Conservation (phyloP, 2,888 invertebrate species). For the Ophion obscuratus region DNA sequence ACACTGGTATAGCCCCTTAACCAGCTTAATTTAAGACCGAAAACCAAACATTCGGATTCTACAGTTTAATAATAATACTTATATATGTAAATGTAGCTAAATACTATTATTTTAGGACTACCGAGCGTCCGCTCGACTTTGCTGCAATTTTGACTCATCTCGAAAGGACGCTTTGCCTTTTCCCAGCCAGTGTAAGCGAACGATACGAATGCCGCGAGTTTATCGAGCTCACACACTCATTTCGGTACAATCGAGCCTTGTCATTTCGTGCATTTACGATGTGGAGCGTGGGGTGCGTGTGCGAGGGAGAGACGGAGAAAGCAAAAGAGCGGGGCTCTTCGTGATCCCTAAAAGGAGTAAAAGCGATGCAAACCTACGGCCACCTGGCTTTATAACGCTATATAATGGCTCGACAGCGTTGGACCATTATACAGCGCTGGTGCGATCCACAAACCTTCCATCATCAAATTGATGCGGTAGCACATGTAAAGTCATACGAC, state of each 20-base stretch:
- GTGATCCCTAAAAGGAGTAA: neutral
- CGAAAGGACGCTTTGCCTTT: neutral
- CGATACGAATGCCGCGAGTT: neutral
- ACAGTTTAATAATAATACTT: no score
- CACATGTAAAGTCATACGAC: constrained; percentile 53
- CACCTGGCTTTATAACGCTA: neutral
- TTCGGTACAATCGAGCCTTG: neutral
- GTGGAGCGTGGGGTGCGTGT: neutral
- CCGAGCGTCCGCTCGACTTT: neutral
- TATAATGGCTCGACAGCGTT: neutral
- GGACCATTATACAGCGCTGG: neutral
- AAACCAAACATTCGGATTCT: no score
- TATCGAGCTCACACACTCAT: neutral
- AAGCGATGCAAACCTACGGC: neutral
- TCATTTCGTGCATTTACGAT: neutral
- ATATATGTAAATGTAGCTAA: no score
- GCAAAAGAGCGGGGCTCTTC: neutral
- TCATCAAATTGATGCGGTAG: constrained; percentile 30
- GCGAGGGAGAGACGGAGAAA: neutral
- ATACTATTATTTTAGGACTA: no score
- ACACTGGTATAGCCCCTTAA: no score
- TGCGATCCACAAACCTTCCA: neutral
- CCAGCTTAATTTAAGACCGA: no score
- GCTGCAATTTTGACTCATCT: neutral
- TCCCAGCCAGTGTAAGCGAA: neutral